Evolutionary conservation across 2,113 vertebrate genomes (phyloP).

Genomic region (Cavia aperea): DNA sequence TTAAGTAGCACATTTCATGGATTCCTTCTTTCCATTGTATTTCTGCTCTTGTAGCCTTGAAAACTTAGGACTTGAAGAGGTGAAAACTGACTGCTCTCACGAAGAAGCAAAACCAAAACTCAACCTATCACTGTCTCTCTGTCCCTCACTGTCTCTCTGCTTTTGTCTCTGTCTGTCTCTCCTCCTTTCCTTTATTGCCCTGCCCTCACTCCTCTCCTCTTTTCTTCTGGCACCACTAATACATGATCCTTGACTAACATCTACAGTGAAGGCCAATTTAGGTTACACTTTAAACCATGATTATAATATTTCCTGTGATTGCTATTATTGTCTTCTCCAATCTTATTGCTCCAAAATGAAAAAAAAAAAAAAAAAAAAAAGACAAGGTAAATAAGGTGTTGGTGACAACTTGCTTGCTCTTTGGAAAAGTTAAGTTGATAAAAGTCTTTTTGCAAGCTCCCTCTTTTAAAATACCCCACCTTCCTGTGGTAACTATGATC

Average conservation of each 20-base stretch:
- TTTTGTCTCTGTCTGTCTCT: neutral
- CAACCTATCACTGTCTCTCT: neutral
- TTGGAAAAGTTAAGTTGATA: neutral
- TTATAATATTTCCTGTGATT: neutral
- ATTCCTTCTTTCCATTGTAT: neutral
- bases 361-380: neutral
- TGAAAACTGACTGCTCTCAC: neutral
- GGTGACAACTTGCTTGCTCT: neutral
- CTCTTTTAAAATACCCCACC: slow-evolving; percentile 17
- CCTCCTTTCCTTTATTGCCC: neutral
- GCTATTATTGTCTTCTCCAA: neutral
- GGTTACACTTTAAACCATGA: neutral
- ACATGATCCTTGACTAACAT: neutral
- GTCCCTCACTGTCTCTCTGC: neutral
- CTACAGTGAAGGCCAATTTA: neutral
- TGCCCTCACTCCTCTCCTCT: neutral
- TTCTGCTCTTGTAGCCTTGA: neutral
- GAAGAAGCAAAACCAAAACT: slow-evolving; percentile 9
- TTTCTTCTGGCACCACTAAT: neutral
- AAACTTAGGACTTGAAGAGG: neutral
- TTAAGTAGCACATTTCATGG: neutral
- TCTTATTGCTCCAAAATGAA: neutral
- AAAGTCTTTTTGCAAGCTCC: neutral
- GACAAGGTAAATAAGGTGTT: neutral
- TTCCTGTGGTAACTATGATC: neutral